These are phyloP conservation scores for Thereva nobilitata DNA, from an alignment of 2,888 invertebrate species.

Conservation along the genomic window DNA sequence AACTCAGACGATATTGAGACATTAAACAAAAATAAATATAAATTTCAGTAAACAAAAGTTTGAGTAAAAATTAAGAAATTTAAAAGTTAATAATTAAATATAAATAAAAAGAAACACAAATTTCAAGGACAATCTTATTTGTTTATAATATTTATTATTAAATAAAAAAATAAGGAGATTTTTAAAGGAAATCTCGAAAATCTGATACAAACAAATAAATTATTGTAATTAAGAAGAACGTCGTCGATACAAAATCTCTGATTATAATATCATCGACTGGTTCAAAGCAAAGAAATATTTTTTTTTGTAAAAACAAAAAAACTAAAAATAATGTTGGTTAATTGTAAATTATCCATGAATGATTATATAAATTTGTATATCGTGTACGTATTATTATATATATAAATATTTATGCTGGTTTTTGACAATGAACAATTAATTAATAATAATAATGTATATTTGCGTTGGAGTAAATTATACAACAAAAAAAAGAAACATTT, in stretches of 20 bases:
- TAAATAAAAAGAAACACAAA: slow-evolving; percentile 23
- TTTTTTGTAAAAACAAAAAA: slow-evolving; percentile 7
- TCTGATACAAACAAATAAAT: no score
- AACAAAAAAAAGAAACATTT: slow-evolving; percentile 20
- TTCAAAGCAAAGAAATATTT: slow-evolving; percentile 1
- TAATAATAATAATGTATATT: not conserved
- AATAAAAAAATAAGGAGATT: not conserved
- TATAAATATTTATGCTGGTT: no score
- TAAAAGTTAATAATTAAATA: not conserved
- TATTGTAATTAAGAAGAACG: no score
- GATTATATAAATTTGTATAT: no score
- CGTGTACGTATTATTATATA: no score
- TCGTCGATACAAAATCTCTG: no score
- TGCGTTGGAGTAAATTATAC: slow-evolving; percentile 16
- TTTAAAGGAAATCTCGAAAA: not conserved
- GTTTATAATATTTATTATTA: slow-evolving; percentile 7
- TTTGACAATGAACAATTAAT: no score
- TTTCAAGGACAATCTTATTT: slow-evolving; percentile 28
- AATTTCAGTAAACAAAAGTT: no score
- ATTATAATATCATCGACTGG: not conserved
- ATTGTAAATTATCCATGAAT: no score
- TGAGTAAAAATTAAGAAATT: no score
- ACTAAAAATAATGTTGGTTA: not conserved
- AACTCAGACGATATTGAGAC: no score
- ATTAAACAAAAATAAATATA: no score